phyloP scores from a whole-genome alignment of 2,113 vertebrate genomes.

The Campylomormyrus tamandua region DNA sequence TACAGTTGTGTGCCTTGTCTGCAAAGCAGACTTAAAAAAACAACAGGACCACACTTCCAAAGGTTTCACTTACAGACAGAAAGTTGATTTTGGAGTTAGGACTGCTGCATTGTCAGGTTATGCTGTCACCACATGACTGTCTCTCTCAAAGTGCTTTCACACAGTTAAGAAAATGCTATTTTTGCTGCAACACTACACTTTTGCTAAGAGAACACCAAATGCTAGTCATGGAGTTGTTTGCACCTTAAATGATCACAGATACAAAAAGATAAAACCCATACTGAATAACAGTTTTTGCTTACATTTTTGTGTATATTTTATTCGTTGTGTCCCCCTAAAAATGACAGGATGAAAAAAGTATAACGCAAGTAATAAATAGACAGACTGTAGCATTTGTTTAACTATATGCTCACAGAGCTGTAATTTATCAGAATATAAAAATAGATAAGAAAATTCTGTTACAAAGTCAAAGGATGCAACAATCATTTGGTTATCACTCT shows the following conservation, averaged over 20 bases:
- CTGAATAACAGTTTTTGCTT: background rate
- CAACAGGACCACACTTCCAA: background rate
- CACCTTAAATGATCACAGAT: background rate
- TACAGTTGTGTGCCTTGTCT: background rate
- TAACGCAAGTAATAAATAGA: background rate
- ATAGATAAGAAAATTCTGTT: conserved; percentile 12
- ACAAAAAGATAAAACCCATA: background rate
- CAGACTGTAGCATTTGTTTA: background rate
- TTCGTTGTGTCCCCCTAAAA: background rate
- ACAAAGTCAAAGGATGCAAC: background rate
- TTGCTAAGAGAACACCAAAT: background rate
- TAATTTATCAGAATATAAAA: conserved; percentile 2
- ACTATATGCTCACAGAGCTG: background rate
- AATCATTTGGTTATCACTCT: background rate
- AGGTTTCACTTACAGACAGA: background rate
- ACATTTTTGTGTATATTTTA: background rate
- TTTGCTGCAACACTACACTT: background rate
- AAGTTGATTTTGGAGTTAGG: background rate
- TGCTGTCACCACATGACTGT: background rate
- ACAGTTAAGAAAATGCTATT: background rate
- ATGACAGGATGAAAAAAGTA: background rate
- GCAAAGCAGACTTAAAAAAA: background rate
- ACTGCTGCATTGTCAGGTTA: background rate
- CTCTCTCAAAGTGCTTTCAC: background rate
- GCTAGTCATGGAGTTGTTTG: background rate